Evolutionary conservation across 1,140 invertebrate genomes (phyloP).

Genomic region (Macrotrachela quadricornifera): DNA sequence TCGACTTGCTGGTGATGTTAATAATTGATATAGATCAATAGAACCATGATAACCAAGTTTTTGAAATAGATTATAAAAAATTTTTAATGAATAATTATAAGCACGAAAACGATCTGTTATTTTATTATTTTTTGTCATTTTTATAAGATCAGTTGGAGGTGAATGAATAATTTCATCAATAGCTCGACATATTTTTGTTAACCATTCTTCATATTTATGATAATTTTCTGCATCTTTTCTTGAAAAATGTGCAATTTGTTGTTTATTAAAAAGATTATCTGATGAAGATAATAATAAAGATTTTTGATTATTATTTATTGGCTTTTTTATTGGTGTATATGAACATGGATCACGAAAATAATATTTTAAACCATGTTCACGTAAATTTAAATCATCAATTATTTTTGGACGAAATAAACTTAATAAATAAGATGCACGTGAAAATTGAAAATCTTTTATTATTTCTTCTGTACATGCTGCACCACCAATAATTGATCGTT

Average conservation of each 20-base stretch:
- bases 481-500: conserved; percentile 35
- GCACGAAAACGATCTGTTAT: conserved; percentile 3
- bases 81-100: background rate
- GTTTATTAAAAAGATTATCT: conserved; percentile 24
- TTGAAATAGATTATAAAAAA: conserved; percentile 19
- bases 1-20: conserved; percentile 36
- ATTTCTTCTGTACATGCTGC: conserved; percentile 43
- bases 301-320: conserved; percentile 19
- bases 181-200: conserved; percentile 30
- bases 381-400: conserved; percentile 36
- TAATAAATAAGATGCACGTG: conserved; percentile 38
- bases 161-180: conserved; percentile 34
- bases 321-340: conserved; percentile 34
- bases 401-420: conserved; percentile 38
- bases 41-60: too few species aligned
- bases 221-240: conserved; percentile 35
- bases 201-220: conserved; percentile 31
- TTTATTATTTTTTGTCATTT: background rate
- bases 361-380: conserved; percentile 32
- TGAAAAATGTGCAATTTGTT: conserved; percentile 38
- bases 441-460: conserved; percentile 39
- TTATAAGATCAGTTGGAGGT: conserved; percentile 14
- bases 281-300: conserved; percentile 32
- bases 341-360: conserved; percentile 36
- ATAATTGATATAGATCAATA: conserved; percentile 32